A percentile compares a stretch with the other conserved stretches of the same genome.
Conservation (phyloP, 2,797 vertebrate genomes). For the Notolabrus celidotus region DNA sequence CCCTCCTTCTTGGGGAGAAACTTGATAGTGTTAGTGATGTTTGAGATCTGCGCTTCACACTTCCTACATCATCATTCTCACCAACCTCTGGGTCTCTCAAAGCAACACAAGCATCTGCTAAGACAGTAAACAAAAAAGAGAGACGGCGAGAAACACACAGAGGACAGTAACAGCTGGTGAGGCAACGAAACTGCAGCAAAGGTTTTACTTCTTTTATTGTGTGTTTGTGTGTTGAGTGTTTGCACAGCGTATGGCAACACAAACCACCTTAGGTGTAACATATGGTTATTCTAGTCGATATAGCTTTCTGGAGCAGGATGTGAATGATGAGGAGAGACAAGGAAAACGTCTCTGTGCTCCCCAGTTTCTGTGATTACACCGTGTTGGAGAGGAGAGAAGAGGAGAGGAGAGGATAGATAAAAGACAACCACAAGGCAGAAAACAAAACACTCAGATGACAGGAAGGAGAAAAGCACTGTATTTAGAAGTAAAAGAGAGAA, state of each 20-base stretch:
- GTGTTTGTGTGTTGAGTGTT: conserved; percentile 30
- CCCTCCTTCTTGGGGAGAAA: conserved; percentile 1
- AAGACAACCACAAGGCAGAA: conserved; percentile 11
- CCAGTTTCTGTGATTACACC: conserved; percentile 20
- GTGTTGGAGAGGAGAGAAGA: conserved; percentile 40
- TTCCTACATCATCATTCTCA: conserved; percentile 40
- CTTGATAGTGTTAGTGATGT: conserved; percentile 15
- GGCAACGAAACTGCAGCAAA: conserved; percentile 60
- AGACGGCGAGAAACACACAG: conserved; percentile 11
- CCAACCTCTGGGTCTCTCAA: conserved; percentile 49
- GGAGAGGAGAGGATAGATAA: conserved; percentile 16
- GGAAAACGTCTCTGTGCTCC: conserved; percentile 15
- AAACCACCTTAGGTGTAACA: conserved; percentile 74
- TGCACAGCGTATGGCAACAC: conserved; percentile 47
- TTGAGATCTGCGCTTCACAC: conserved; percentile 32
- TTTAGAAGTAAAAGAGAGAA: conserved; percentile 25
- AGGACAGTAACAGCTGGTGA: conserved; percentile 70
- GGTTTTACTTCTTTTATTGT: conserved; percentile 30
- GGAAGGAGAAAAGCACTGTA: conserved; percentile 16
- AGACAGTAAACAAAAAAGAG: conserved; percentile 22
- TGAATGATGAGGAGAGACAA: conserved; percentile 46
- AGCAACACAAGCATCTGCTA: conserved; percentile 59
- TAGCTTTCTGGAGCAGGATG: conserved; percentile 57
- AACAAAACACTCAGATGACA: conserved; percentile 26
- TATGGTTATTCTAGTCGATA: conserved; percentile 70